A percentile compares a stretch with the other conserved stretches of the same genome.
These are phyloP conservation scores for Cyphomyrus discorhynchus DNA, from an alignment of 2,113 vertebrate genomes.

Conservation along the genomic window DNA sequence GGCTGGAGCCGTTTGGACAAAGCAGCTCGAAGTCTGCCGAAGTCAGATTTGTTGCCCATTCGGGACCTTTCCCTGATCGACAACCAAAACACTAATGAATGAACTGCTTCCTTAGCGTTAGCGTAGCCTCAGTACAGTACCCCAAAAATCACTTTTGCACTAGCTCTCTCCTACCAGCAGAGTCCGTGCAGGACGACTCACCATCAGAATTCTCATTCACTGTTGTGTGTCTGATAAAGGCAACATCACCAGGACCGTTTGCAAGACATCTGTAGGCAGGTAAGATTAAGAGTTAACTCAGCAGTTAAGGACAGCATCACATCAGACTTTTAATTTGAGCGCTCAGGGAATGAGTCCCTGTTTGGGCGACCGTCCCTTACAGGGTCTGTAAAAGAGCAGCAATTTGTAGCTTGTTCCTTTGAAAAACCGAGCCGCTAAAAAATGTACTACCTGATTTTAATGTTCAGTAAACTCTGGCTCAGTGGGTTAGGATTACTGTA, in stretches of 20 bases:
- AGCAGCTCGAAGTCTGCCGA: conserved; percentile 47
- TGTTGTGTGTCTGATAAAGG: conserved; percentile 77
- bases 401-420: background rate
- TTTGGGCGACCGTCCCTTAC: background rate
- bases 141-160: background rate
- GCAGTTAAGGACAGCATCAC: background rate
- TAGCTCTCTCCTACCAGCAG: background rate
- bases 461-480: background rate
- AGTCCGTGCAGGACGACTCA: conserved; percentile 33
- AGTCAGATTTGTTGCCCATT: conserved; percentile 39
- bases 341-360: background rate
- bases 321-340: background rate
- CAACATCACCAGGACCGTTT: conserved; percentile 71
- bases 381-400: background rate
- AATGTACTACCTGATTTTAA: background rate
- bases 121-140: background rate
- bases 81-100: background rate
- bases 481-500: background rate
- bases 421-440: background rate
- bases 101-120: background rate
- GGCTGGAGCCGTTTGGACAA: conserved; percentile 32
- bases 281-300: background rate
- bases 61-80: conserved; percentile 32
- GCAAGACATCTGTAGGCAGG: conserved; percentile 68
- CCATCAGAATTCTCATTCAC: conserved; percentile 69